phyloP scores from a whole-genome alignment of 2,797 vertebrate species.

The Malurus leucopterus region DNA sequence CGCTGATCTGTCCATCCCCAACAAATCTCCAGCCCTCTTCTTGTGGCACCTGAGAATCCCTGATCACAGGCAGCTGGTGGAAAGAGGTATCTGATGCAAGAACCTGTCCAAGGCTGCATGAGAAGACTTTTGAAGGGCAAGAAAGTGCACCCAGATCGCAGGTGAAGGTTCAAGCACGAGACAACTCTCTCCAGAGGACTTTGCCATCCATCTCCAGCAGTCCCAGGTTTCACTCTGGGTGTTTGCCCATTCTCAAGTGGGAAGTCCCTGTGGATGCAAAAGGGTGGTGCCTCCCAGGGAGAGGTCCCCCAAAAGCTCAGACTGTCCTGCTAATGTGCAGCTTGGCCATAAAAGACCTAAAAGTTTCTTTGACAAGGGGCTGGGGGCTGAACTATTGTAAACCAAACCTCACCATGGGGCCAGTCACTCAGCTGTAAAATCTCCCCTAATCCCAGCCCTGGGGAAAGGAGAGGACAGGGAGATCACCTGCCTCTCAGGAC shows the following conservation, averaged over 20 bases:
- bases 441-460: slow-evolving; percentile 41
- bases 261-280: background rate
- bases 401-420: background rate
- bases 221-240: background rate
- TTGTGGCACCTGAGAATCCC: background rate
- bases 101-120: background rate
- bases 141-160: background rate
- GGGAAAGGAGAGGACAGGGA: slow-evolving; percentile 12
- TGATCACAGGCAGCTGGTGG: accelerated
- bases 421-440: slow-evolving; percentile 39
- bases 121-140: background rate
- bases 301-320: accelerated
- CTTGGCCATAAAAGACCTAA: background rate
- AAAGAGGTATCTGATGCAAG: background rate
- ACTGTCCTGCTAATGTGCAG: accelerated
- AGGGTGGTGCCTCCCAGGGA: background rate
- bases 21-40: background rate
- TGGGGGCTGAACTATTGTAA: background rate
- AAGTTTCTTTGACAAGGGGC: background rate
- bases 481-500: slow-evolving; percentile 20
- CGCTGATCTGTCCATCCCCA: accelerated
- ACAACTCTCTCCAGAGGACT: background rate
- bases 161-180: accelerated
- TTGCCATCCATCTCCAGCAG: accelerated
- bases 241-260: background rate